These are phyloP conservation scores for Matsumurasca onukii DNA, from an alignment of 1,140 invertebrate species.

Conservation along the genomic window DNA sequence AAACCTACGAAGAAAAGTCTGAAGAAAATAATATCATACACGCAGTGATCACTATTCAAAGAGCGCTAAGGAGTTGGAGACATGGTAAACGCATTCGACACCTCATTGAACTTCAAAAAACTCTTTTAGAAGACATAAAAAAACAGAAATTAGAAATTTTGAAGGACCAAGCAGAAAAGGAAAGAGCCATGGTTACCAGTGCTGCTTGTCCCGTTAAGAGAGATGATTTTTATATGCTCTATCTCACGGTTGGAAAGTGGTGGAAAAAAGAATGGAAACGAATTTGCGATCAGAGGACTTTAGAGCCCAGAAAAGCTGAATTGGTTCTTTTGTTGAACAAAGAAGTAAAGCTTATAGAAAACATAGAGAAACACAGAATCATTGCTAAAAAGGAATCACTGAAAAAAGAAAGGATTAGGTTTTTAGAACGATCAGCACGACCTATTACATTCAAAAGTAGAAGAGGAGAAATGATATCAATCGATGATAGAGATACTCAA, in stretches of 20 bases:
- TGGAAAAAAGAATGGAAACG: constrained; percentile 58
- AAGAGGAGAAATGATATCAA: constrained; percentile 56
- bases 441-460: constrained; percentile 60
- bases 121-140: neutral
- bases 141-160: neutral
- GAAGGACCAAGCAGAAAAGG: constrained; percentile 10
- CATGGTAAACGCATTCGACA: neutral
- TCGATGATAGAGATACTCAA: constrained; percentile 66
- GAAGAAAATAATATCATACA: constrained; percentile 6
- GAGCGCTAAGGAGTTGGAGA: neutral
- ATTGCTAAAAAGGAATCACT: constrained; percentile 55
- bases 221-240: constrained; percentile 64
- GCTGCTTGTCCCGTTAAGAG: constrained; percentile 59
- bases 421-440: constrained; percentile 61
- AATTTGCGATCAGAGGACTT: constrained; percentile 56
- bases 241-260: constrained; percentile 62
- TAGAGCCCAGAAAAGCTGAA: constrained; percentile 58
- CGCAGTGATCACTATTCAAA: constrained; percentile 24
- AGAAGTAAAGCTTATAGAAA: constrained; percentile 60
- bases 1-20: constrained; percentile 19
- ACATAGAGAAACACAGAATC: constrained; percentile 58
- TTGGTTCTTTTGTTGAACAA: constrained; percentile 61
- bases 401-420: constrained; percentile 55
- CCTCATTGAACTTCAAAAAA: constrained; percentile 7
- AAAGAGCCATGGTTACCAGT: constrained; percentile 51